Evolutionary conservation across 37 sponge, comb jelly and placozoan species (phyloP).

Genomic region (Geodia barretti): DNA sequence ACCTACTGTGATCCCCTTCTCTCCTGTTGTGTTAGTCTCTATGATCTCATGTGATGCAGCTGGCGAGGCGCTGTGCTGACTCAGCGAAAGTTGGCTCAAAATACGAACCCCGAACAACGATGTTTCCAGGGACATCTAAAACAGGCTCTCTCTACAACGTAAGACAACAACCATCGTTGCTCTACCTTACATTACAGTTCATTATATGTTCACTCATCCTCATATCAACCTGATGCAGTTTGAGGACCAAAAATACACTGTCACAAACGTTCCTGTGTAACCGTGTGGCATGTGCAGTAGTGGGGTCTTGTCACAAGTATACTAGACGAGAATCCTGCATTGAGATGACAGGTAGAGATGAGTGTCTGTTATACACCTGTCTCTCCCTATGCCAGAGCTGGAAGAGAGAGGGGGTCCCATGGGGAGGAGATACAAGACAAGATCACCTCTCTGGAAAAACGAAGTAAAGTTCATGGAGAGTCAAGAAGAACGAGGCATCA

Average conservation of each 20-base stretch:
- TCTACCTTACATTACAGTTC: no score
- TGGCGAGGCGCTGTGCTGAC: background rate
- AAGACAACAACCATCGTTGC: no score
- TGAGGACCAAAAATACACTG: no score
- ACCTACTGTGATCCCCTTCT: background rate
- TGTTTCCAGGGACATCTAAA: background rate
- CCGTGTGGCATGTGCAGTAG: background rate
- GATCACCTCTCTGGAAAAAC: conserved; percentile 27
- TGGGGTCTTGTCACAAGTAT: background rate
- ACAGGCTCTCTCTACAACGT: background rate
- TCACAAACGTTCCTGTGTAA: background rate
- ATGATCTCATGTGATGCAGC: background rate
- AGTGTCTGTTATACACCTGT: no score
- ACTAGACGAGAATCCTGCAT: background rate
- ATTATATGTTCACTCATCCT: no score
- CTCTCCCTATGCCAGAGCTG: conserved; percentile 18
- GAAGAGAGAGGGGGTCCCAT: background rate
- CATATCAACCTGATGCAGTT: no score
- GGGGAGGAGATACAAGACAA: conserved; percentile 19
- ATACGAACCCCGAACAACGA: conserved; percentile 1
- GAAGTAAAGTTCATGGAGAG: background rate
- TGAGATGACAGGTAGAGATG: no score
- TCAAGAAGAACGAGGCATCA: conserved; percentile 75
- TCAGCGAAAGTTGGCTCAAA: background rate
- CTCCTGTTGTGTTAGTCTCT: background rate